Evolutionary conservation across 2,113 vertebrate species (phyloP), one percentile per base, ranked within the genome.

Genomic region (Neodontobutis hainanensis): DNA sequence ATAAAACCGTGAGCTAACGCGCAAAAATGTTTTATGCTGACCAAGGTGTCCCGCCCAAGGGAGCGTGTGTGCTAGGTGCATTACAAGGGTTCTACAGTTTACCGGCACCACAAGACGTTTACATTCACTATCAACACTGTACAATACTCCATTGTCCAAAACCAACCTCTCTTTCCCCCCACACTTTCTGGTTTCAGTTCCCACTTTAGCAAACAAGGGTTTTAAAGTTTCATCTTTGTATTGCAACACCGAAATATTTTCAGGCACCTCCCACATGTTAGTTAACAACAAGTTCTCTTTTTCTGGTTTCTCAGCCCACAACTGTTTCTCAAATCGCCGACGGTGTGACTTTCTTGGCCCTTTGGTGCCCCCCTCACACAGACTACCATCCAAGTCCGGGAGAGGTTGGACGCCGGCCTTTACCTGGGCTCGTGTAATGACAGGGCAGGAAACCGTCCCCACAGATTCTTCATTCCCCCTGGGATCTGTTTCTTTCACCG

Each of bases 311-410:
- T 7, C 6, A 0, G 1, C 1, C 6, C 4, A 44, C 2, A 35
- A 44, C 35, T 15, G 5, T 4, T 48, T 56, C 9, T 63, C 43
- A 57, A 48, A 71, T 4, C 2, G 43, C 3, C 5, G 49, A 11
- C 7, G 4, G 0, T 16, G 0, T 4, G 51, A 71, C 11, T 57
- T 72, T 44, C 19, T 40, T 40, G 38, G 38, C 38, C 38, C 38
- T 40, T 40, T 40, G 5, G 38, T 40, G 38, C 38, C 38, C 48
- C 12, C 49, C 1, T 73, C 47, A 60, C 8, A 66, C 62, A 73
- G 11, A 47, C 46, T 59, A 40, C 38, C 8, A 8, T 40, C 38
- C 5, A 40, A 8, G 38, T 40, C 38, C 4, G 38, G 38, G 2
- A 40, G 38, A 8, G 52, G 62, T 38, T 50, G 11, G 2, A 38